Evolutionary conservation across 2,797 vertebrate species (phyloP).

Genomic region (Meriones psammophilus): DNA sequence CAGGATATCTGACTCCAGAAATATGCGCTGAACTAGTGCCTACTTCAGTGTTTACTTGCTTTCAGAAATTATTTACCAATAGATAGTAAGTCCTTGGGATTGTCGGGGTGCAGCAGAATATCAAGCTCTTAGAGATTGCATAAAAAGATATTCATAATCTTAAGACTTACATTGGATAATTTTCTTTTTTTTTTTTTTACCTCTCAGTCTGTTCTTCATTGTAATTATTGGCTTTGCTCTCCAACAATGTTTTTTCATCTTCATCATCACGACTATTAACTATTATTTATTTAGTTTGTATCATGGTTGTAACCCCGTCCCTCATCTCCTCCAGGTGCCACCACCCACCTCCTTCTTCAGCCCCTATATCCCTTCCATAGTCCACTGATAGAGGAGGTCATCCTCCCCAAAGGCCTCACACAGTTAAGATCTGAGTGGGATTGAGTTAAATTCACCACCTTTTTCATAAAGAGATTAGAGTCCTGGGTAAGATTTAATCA

Average conservation of each 20-base stretch:
- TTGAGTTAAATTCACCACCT: neutral
- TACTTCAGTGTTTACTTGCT: neutral
- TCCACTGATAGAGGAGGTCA: too few relatives aligned
- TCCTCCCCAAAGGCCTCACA: neutral
- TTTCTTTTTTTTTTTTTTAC: too few relatives aligned
- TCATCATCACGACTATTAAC: too few relatives aligned
- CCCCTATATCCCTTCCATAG: too few relatives aligned
- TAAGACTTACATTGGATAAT: neutral
- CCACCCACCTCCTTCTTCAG: too few relatives aligned
- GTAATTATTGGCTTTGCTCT: too few relatives aligned
- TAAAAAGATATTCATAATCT: neutral
- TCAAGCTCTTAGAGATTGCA: neutral
- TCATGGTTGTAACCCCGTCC: too few relatives aligned
- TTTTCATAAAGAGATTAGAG: neutral
- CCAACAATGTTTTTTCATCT: too few relatives aligned
- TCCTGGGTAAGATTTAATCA: neutral
- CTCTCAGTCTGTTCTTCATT: too few relatives aligned
- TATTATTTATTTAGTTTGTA: too few relatives aligned
- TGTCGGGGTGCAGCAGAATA: neutral
- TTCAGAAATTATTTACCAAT: neutral
- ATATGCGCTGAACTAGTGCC: neutral
- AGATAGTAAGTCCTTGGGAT: neutral
- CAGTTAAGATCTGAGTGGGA: neutral
- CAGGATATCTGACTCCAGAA: neutral
- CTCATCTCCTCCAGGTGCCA: too few relatives aligned